Evolutionary conservation across 2,888 invertebrate species (phyloP).

Genomic region (Plutella xylostella): DNA sequence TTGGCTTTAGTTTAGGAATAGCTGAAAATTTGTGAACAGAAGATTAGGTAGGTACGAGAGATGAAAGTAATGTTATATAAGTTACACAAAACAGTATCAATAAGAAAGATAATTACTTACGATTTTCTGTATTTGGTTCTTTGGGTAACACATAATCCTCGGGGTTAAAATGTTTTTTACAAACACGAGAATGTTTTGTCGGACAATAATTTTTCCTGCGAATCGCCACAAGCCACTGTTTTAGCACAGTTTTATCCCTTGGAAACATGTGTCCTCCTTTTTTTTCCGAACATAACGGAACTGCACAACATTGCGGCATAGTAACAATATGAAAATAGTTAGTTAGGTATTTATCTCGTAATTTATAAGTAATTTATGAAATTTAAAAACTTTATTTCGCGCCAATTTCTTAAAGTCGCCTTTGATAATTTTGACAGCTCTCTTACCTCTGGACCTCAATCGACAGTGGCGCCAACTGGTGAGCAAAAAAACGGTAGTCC

Average conservation of each 20-base stretch:
- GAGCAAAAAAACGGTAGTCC: too few relatives aligned
- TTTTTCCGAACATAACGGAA: conserved; percentile 10
- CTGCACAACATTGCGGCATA: conserved; percentile 11
- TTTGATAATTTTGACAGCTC: too few relatives aligned
- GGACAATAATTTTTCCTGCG: conserved; percentile 10
- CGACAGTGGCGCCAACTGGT: too few relatives aligned
- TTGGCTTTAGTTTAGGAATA: conserved; percentile 2
- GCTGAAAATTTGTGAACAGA: background rate
- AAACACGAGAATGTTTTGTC: conserved; percentile 13
- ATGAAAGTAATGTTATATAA: conserved; percentile 1
- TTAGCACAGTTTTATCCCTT: conserved; percentile 2
- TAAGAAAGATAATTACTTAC: conserved; percentile 6
- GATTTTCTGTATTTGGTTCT: conserved; percentile 10
- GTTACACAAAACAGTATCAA: background rate
- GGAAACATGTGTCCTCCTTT: conserved; percentile 11
- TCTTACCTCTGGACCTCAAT: too few relatives aligned
- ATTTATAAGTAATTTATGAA: too few relatives aligned
- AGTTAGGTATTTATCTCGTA: too few relatives aligned
- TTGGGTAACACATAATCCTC: conserved; percentile 7
- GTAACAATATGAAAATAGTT: too few relatives aligned
- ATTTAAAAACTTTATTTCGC: too few relatives aligned
- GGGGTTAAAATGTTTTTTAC: conserved; percentile 9
- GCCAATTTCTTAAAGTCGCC: too few relatives aligned
- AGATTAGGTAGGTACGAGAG: background rate
- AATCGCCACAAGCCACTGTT: conserved; percentile 10